Evolutionary conservation across 2,113 vertebrate species (phyloP), one percentile per base, ranked within the genome.

Genomic region (Actinemys pallida): DNA sequence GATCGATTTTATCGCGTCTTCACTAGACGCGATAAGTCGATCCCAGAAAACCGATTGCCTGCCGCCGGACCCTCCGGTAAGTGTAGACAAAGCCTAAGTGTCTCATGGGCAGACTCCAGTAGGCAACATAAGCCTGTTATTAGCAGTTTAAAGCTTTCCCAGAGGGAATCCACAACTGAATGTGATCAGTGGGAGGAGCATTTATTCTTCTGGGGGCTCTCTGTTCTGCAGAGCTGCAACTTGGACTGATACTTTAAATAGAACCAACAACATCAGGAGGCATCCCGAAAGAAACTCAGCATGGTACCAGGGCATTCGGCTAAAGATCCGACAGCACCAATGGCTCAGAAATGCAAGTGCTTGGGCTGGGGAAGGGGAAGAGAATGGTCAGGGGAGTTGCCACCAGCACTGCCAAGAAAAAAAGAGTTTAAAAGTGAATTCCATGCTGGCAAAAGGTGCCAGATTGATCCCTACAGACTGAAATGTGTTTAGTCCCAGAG

Each of bases 301-400:
- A 76, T 10, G 17, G 65, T 72, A 20, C 35, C n/a, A 22, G 8
- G 17, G 42, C 39, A 47, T 47, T 47, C 12, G 8, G 13, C 4
- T 80, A n/a, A 22, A 16, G 1, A 4, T 80, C 35, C 14, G 1
- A 14, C 5, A 3, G n/a, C 0, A 19, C 45, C 82, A 79, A 5
- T 2, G 69, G 8, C 82, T 56, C 59, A 59, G 35, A 8, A 84
- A 3, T 29, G 1, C 5, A 10, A 24, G 4, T 35, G n/a, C 49
- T 59, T 12, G 65, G 65, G 65, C n/a, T 1, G 35, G 75, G 72
- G 69, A 52, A 45, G 20, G 45, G 20, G 0, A 20, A 17, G 72
- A 31, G 11, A 49, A 10, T 29, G 10, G 39, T 5, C 22, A 11
- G 50, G 12, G 16, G 19, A 72, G 20, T 12, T 31, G 22, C 39